These are phyloP conservation scores for Atrichornis clamosus DNA, from an alignment of 2,113 vertebrate species.

Conservation along the genomic window DNA sequence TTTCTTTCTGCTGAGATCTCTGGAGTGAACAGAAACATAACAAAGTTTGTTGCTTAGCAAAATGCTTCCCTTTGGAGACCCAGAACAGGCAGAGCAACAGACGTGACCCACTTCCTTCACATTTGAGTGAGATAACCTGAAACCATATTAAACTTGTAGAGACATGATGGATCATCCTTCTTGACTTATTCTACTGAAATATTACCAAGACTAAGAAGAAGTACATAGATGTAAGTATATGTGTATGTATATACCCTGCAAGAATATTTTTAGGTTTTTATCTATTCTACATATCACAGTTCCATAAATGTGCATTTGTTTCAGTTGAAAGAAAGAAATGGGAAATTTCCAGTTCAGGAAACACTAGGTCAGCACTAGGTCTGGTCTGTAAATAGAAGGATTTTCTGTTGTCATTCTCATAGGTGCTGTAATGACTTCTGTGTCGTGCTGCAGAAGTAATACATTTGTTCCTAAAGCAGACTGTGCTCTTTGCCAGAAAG, in stretches of 20 bases:
- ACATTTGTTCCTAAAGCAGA: background rate
- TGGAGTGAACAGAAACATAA: background rate
- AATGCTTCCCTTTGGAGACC: background rate
- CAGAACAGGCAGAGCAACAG: background rate
- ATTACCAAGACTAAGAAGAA: background rate
- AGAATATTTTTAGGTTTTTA: background rate
- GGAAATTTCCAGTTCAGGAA: background rate
- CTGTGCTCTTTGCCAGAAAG: background rate
- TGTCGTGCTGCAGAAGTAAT: background rate
- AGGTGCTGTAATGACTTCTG: background rate
- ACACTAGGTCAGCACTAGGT: background rate
- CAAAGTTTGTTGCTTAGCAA: background rate
- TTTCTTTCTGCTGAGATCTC: background rate
- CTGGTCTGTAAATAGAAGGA: background rate
- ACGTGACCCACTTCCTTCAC: background rate
- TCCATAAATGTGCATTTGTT: background rate
- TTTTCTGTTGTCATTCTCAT: background rate
- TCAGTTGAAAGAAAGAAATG: background rate
- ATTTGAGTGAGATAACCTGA: slow-evolving; percentile 24
- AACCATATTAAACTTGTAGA: background rate
- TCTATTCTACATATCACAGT: background rate
- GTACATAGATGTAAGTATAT: background rate
- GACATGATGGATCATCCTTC: background rate
- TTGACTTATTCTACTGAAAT: background rate
- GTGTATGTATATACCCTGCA: background rate